Conservation (phyloP, 2,113 vertebrate species). For the Gobiocypris rarus region DNA sequence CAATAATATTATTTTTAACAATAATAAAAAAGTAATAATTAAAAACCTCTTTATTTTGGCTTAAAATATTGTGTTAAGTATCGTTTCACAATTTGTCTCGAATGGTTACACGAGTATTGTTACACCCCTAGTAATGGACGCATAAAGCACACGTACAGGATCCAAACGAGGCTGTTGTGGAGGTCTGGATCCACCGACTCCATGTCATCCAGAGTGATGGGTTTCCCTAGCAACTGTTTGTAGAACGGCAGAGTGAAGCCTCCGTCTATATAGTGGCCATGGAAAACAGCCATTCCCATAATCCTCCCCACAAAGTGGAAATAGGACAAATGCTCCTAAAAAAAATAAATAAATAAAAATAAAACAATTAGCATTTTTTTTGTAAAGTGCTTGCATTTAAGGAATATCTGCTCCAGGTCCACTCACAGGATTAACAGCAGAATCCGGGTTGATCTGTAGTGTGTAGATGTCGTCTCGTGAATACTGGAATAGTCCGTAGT, state of each 20-base stretch:
- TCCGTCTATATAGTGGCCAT: constrained; percentile 97
- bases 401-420: neutral
- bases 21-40: too few relatives aligned
- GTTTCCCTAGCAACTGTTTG: constrained; percentile 96
- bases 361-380: neutral
- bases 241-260: constrained; percentile 98
- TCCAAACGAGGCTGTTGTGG: constrained; percentile 99
- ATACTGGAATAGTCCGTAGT: constrained; percentile 98
- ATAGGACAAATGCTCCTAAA: constrained; percentile 95
- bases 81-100: too few relatives aligned
- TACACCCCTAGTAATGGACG: neutral
- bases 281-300: constrained; percentile 99
- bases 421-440: constrained; percentile 94
- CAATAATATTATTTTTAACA: too few relatives aligned
- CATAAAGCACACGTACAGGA: constrained; percentile 84
- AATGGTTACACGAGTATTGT: too few relatives aligned
- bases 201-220: constrained; percentile 98
- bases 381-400: neutral
- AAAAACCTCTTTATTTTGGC: too few relatives aligned
- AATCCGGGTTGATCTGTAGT: constrained; percentile 97
- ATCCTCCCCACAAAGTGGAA: constrained; percentile 98
- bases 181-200: constrained; percentile 97
- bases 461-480: constrained; percentile 99
- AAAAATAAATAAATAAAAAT: neutral
- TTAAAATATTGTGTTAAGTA: too few relatives aligned